Base-by-base conservation (phyloP, 30 jellyfish, hydroid and myxozoan genomes). In the Sanderia malayensis region DNA sequence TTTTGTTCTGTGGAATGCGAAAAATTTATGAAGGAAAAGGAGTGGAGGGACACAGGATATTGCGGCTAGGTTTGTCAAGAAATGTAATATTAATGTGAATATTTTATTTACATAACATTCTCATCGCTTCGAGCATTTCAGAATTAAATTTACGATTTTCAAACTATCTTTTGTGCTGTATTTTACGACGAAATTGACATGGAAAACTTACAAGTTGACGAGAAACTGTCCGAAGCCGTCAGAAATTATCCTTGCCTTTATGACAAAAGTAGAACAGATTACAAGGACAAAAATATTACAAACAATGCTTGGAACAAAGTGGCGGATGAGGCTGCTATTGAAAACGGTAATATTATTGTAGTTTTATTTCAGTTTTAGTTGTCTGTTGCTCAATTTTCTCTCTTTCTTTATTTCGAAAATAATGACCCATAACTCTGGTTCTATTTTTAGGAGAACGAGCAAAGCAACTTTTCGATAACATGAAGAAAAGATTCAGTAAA, bases 401-500 rank as follows among this genome's bases (percentile, higher is more conserved):
- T 8, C 11, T 41, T 41, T 8, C 8, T 15, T 8, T 41, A 41
- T 41, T 6, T 41, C 55, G 15, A 41, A 41, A 41, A 6, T 15
- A 8, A 41, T 15, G 55, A 41, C 15, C 55, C 55, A 41, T 41
- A 41, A 8, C 55, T 41, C 8, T 15, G 55, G n/a, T 4, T 57
- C 31, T 57, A 4, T 24, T 57, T 57, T 24, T 33, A 76, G 88
- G 88, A 11, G 80, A 76, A 23, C 26, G 26, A 46, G 88, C 88
- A 2, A 76, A 46, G 52, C 32, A 76, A 27, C 61, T 76, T 58
- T 76, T 76, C 33, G 80, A 76, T 26, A 76, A 76, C 32, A 60
- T 76, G 72, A 76, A 76, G 45, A 76, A 76, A 68, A 47, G 88
- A 23, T 49, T 10, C 71, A 76, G 70, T 60, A 76, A 76, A n/a